Conservation (phyloP, 2,113 vertebrate genomes). For the Lota lota region DNA sequence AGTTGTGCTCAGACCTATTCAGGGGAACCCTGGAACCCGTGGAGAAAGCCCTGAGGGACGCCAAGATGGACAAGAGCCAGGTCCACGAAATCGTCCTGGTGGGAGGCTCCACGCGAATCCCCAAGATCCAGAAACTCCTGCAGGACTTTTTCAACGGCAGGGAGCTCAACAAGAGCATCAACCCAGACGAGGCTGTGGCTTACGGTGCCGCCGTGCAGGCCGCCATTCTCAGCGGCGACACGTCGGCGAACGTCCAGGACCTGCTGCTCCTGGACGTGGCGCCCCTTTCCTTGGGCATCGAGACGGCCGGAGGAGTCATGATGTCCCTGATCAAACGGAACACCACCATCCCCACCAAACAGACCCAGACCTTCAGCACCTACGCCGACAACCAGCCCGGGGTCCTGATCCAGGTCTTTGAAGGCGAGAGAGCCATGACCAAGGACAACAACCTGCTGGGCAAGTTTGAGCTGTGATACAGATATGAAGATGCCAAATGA, state of each 20-base stretch:
- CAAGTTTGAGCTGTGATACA: not conserved
- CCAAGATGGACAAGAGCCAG: slow-evolving; percentile 83
- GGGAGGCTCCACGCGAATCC: slow-evolving; percentile 83
- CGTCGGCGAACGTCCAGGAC: slow-evolving; percentile 83
- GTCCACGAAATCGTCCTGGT: slow-evolving; percentile 84
- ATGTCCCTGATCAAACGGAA: slow-evolving; percentile 59
- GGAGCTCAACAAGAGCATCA: slow-evolving; percentile 84
- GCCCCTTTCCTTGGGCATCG: slow-evolving; percentile 81
- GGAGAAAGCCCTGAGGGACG: slow-evolving; percentile 81
- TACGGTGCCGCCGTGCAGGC: slow-evolving; percentile 85
- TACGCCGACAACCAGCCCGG: slow-evolving; percentile 81
- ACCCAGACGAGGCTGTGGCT: slow-evolving; percentile 83
- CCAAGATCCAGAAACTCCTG: slow-evolving; percentile 84
- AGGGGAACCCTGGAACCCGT: slow-evolving; percentile 84
- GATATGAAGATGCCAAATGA: no score
- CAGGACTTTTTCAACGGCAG: slow-evolving; percentile 65
- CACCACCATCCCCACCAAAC: slow-evolving; percentile 83
- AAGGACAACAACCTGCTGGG: slow-evolving; percentile 1
- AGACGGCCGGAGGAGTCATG: slow-evolving; percentile 86
- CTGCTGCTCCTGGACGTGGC: slow-evolving; percentile 80
- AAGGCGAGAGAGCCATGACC: not conserved
- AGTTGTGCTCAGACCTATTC: slow-evolving; percentile 81
- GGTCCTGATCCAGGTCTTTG: not conserved
- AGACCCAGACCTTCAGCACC: slow-evolving; percentile 80
- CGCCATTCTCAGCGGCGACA: slow-evolving; percentile 82